Evolutionary conservation across 2,113 vertebrate genomes (phyloP).

Genomic region (Anhinga anhinga): DNA sequence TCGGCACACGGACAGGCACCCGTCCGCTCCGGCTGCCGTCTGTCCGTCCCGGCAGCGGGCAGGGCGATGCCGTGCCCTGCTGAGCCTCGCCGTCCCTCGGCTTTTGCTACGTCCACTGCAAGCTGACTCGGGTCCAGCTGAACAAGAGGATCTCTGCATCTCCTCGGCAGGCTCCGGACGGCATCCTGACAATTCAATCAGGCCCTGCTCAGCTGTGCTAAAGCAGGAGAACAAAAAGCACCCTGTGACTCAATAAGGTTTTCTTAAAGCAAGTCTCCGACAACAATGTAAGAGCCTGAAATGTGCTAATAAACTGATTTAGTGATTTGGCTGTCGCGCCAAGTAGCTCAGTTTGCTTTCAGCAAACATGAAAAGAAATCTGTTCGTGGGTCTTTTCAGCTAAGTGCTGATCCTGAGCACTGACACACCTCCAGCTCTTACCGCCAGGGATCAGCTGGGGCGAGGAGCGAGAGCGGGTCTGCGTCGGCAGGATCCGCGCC

Average conservation of each 20-base stretch:
- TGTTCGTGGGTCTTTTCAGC: neutral
- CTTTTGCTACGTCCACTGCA: neutral
- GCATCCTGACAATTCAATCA: neutral
- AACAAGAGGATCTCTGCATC: neutral
- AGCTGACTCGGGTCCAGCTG: neutral
- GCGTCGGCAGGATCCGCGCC: neutral
- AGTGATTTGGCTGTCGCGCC: neutral
- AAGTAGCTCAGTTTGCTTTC: neutral
- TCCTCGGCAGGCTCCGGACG: neutral
- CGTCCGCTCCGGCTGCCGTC: neutral
- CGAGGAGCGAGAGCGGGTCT: neutral
- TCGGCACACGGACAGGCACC: neutral
- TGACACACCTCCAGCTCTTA: neutral
- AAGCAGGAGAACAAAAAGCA: neutral
- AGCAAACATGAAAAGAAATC: neutral
- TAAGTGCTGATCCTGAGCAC: neutral
- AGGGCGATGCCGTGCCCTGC: neutral
- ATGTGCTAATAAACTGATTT: neutral
- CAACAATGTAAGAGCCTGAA: neutral
- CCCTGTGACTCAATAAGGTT: neutral
- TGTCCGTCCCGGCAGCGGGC: neutral
- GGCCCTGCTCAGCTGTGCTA: neutral
- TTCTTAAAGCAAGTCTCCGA: neutral
- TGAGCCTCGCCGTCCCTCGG: accelerated
- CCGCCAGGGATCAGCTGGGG: neutral